phyloP scores from a whole-genome alignment of 1,140 invertebrate genomes.

The Andricus grossulariae region DNA sequence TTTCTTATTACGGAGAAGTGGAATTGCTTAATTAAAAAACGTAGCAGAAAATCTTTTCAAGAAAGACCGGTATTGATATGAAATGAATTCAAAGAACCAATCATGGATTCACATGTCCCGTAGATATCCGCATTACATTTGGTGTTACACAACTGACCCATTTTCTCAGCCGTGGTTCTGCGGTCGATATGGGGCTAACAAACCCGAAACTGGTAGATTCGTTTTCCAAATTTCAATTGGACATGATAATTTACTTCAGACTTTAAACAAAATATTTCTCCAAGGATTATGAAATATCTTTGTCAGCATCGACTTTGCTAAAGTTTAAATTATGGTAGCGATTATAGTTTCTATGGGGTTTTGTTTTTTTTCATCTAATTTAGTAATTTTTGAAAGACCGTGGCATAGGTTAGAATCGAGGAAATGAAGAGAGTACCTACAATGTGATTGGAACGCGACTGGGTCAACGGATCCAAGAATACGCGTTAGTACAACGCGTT shows the following conservation, averaged over 20 bases:
- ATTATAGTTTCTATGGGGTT: too few species aligned
- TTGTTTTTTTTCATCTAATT: too few species aligned
- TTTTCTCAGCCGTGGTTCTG: constrained; percentile 16
- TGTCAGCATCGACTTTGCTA: too few species aligned
- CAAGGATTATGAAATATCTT: too few species aligned
- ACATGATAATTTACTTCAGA: background rate
- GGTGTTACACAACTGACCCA: constrained; percentile 38
- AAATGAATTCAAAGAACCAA: too few species aligned
- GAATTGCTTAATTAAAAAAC: too few species aligned
- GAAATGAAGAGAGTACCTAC: constrained; percentile 24
- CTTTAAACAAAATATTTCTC: background rate
- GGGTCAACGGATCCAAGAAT: constrained; percentile 60
- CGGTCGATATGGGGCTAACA: background rate
- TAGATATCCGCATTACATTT: too few species aligned
- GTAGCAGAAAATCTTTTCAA: background rate
- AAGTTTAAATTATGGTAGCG: too few species aligned
- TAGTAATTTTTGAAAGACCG: constrained; percentile 38
- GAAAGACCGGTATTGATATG: background rate
- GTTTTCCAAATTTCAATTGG: background rate
- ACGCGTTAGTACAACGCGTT: constrained; percentile 42
- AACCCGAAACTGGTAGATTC: background rate
- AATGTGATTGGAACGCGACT: constrained; percentile 55
- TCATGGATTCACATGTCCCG: too few species aligned
- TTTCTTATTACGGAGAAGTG: too few species aligned
- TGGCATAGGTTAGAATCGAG: constrained; percentile 13